phyloP scores from a whole-genome alignment of 2,113 vertebrate species.

The Girardinichthys multiradiatus region DNA sequence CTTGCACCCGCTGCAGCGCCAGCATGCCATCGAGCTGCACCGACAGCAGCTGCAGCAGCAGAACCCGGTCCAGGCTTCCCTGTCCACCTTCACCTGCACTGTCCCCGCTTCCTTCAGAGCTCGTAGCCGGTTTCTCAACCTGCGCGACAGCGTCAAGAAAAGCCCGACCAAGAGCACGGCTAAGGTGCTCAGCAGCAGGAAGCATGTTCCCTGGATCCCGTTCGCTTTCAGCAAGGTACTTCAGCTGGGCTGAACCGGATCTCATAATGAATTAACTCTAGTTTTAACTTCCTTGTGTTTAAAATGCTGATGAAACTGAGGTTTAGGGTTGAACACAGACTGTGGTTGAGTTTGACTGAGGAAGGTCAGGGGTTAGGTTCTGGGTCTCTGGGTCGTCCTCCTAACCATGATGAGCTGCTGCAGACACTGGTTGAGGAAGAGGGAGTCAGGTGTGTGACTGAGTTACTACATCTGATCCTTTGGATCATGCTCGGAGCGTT shows the following conservation, averaged over 20 bases:
- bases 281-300: too few relatives aligned
- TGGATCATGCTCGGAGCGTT: too few relatives aligned
- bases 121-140: slow-evolving; percentile 84
- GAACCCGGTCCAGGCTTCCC: slow-evolving; percentile 15
- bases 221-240: slow-evolving; percentile 81
- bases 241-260: background rate
- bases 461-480: too few relatives aligned
- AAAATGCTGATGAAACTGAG: too few relatives aligned
- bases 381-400: too few relatives aligned
- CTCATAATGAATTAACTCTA: too few relatives aligned
- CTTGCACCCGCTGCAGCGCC: slow-evolving; percentile 65
- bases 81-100: slow-evolving; percentile 66
- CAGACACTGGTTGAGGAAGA: too few relatives aligned
- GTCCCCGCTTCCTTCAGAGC: slow-evolving; percentile 77
- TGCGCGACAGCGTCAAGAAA: slow-evolving; percentile 88
- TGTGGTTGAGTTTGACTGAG: too few relatives aligned
- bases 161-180: slow-evolving; percentile 87
- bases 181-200: slow-evolving; percentile 73
- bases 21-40: slow-evolving; percentile 68
- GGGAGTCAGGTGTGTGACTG: too few relatives aligned
- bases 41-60: slow-evolving; percentile 18
- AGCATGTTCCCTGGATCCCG: slow-evolving; percentile 73
- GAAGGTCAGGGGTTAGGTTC: too few relatives aligned
- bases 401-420: too few relatives aligned
- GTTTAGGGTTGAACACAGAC: too few relatives aligned